Base-by-base conservation (phyloP, 2,113 vertebrate genomes). In the Phrynocephalus versicolor region DNA sequence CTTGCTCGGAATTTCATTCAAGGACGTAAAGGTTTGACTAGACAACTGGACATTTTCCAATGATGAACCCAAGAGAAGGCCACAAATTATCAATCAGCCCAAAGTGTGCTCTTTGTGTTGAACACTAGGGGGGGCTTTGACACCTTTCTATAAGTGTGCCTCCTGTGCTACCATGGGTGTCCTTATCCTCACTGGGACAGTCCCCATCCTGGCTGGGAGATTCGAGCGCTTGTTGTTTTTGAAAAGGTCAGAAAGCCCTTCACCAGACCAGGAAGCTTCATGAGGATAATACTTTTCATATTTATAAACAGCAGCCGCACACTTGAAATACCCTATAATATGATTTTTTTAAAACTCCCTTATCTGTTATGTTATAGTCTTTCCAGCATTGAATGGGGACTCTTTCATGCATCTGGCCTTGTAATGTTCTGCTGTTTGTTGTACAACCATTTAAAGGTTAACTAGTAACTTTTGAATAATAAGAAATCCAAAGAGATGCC, bases 61-160 rank as follows among this genome's bases (percentile, higher is more conserved):
- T 10, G 45, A 51, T 6, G 45, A 51, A 10, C 45, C 45, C 10
- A 51, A 6, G 45, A 51, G 5, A 51, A 10, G 45, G 5, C n/a
- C n/a, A n/a, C 45, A 51, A 51, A 51, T 51, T 6, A 7, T 75
- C 41, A 15, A 51, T 19, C 30, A 65, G 60, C 82, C 75, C 30
- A 16, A 30, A 81, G 86, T 0, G 6, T 90, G 73, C 23, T 75
- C 57, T 70, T 77, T 0, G 0, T 76, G 85, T 5, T 33, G 67
- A 0, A 0, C 77, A 60, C 0, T 0, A 88, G 84, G 25, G 77
- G 81, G 75, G 13, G 64, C 75, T 88, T 16, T 86, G 69, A 83
- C 37, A 64, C 60, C 60, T n/a, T 62, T 82, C 21, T 0, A 10
- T 80, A 58, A 79, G 79, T 82, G 14, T 19, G 27, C 1, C 16